Evolutionary conservation across 1,140 invertebrate genomes (phyloP).

Genomic region (Meloidogyne hapla): DNA sequence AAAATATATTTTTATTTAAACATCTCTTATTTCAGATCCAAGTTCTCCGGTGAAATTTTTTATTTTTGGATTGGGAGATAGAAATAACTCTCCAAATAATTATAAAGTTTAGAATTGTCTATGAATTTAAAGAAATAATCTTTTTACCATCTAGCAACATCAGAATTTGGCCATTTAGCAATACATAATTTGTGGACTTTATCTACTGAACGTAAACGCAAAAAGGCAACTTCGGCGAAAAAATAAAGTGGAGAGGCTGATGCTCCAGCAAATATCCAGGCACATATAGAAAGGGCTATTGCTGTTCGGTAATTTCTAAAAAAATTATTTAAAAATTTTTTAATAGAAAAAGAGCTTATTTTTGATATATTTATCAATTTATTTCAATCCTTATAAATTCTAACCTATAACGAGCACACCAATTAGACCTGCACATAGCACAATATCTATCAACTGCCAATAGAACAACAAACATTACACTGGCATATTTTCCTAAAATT

Average conservation of each 20-base stretch:
- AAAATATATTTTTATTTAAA: no score
- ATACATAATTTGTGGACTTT: conserved; percentile 55
- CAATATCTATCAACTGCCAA: conserved; percentile 60
- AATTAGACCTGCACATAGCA: conserved; percentile 59
- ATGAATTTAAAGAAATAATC: neutral
- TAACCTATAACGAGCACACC: conserved; percentile 50
- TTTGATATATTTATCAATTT: neutral
- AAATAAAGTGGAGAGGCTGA: conserved; percentile 56
- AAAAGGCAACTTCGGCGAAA: conserved; percentile 52
- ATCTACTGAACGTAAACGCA: conserved; percentile 19
- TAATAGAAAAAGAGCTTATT: neutral
- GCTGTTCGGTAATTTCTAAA: conserved; percentile 54
- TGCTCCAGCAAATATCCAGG: conserved; percentile 54
- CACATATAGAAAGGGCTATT: conserved; percentile 46
- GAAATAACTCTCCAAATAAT: neutral
- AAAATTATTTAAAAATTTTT: neutral
- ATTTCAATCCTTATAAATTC: neutral
- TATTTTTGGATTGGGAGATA: neutral
- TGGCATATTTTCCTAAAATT: conserved; percentile 59
- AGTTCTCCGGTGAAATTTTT: neutral
- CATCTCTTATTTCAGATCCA: no score
- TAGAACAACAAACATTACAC: conserved; percentile 63
- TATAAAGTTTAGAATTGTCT: neutral
- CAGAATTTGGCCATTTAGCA: conserved; percentile 59
- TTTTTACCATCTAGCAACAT: conserved; percentile 52